Conservation (phyloP, 1,140 invertebrate species). For the Aphis gossypii region DNA sequence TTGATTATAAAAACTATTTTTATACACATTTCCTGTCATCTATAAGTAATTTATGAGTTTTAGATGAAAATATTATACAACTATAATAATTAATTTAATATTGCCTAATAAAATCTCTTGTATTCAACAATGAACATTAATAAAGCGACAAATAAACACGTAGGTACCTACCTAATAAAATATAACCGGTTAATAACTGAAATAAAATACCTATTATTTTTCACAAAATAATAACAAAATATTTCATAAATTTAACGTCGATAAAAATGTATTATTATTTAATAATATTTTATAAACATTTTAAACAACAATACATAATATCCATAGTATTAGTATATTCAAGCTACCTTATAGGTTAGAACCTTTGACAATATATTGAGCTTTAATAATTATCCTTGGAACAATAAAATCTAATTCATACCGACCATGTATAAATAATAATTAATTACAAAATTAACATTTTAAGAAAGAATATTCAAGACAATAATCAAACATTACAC, state of each 20-base stretch:
- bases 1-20: too few species aligned
- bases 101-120: too few species aligned
- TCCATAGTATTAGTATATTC: not conserved
- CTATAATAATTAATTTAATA: too few species aligned
- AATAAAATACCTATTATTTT: not conserved
- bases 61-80: too few species aligned
- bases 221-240: not conserved
- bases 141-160: too few species aligned
- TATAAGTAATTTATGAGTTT: too few species aligned
- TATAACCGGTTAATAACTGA: too few species aligned
- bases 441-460: not conserved
- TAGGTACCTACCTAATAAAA: too few species aligned
- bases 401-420: not conserved
- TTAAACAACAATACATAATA: not conserved
- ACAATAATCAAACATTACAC: not conserved
- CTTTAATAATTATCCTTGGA: too few species aligned
- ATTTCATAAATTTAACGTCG: not conserved
- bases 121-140: too few species aligned
- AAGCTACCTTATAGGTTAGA: not conserved
- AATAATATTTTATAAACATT: not conserved
- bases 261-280: not conserved
- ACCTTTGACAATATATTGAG: not conserved
- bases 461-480: not conserved
- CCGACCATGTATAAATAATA: not conserved
- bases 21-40: too few species aligned